Evolutionary conservation across 2,797 vertebrate species (phyloP), one percentile per base, ranked within the genome.

Genomic region (Hippoglossus hippoglossus): DNA sequence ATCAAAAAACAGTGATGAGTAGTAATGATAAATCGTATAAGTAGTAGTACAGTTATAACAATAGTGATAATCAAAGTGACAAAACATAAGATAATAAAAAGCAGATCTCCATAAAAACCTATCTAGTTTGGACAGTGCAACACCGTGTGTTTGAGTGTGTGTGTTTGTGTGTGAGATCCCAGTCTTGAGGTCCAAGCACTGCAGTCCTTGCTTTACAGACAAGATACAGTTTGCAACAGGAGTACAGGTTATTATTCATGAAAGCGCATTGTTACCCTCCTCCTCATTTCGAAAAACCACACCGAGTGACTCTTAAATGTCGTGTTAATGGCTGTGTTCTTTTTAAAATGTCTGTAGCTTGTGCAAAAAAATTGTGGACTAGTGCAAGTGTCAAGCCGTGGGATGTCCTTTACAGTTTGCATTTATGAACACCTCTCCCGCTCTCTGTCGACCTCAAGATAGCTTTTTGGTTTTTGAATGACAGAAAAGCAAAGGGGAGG

Each of bases 21-120:
- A 95, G 90, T 94, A 94, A 94, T 92, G 89, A 92, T 93, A 93
- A 91, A 94, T 90, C 16, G 91, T 92, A 94, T 90, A 93, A 94
- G 94, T 94, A 94, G 93, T 94, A 94, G 94, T 94, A 94, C 93
- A 94, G 92, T 94, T 95, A 94, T 94, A 94, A 94, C 92, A 94
- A 92, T 91, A 94, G 94, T 94, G 94, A 95, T 94, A 95, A 93
- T 94, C 90, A 94, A 92, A 93, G 92, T 95, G 94, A 95, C 93
- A 92, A 92, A 94, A 95, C 88, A 77, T 75, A 88, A 85, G 84
- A 89, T 89, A 90, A 92, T 92, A 94, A 94, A 94, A 94, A 95
- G 88, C 92, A 92, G 91, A 91, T 94, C 93, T 95, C 92, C 92
- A 91, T 93, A 89, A 92, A 94, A 93, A 93, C 87, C 69, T 86